Percentiles rank a stretch among this genome's conserved stretches.
These are phyloP conservation scores for Steinernema carpocapsae DNA, from an alignment of 2,888 invertebrate species.

Conservation along the genomic window DNA sequence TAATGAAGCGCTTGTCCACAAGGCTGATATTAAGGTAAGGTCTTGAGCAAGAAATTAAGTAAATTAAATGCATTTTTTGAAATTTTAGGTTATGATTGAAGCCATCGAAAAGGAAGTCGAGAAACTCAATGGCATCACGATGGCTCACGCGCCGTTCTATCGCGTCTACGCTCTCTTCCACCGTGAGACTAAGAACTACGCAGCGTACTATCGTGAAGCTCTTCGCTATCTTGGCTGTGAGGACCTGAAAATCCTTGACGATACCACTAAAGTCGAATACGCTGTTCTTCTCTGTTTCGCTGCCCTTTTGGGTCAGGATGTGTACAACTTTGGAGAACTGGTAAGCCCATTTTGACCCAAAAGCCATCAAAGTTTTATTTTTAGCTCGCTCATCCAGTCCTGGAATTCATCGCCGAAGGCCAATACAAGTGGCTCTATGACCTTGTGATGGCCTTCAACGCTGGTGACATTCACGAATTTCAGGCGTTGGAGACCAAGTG, in stretches of 20 bases:
- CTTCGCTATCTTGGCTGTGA: slow-evolving; percentile 77
- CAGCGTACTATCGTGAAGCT: slow-evolving; percentile 92
- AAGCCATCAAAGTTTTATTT: slow-evolving; percentile 41
- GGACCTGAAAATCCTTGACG: slow-evolving; percentile 54
- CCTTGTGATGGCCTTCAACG: slow-evolving; percentile 79
- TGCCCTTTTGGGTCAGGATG: slow-evolving; percentile 88
- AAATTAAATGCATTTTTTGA: not conserved
- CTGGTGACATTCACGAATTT: slow-evolving; percentile 81
- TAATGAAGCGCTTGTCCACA: slow-evolving; percentile 70
- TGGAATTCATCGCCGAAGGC: slow-evolving; percentile 82
- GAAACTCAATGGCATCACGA: slow-evolving; percentile 50
- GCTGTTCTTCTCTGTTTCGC: slow-evolving; percentile 92
- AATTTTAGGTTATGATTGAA: slow-evolving; percentile 54
- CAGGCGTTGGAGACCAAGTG: slow-evolving; percentile 75
- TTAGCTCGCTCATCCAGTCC: slow-evolving; percentile 90
- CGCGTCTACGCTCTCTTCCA: slow-evolving; percentile 61
- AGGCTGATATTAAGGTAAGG: slow-evolving; percentile 45
- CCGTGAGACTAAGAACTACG: slow-evolving; percentile 79
- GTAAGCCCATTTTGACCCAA: slow-evolving; percentile 70
- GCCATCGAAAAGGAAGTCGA: slow-evolving; percentile 30
- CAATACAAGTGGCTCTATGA: slow-evolving; percentile 83
- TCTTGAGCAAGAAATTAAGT: slow-evolving; percentile 44
- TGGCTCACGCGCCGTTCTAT: slow-evolving; percentile 67
- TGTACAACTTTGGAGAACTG: slow-evolving; percentile 95
- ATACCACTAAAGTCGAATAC: slow-evolving; percentile 72